Conservation (phyloP, 2,113 vertebrate species). For the Daboia siamensis region DNA sequence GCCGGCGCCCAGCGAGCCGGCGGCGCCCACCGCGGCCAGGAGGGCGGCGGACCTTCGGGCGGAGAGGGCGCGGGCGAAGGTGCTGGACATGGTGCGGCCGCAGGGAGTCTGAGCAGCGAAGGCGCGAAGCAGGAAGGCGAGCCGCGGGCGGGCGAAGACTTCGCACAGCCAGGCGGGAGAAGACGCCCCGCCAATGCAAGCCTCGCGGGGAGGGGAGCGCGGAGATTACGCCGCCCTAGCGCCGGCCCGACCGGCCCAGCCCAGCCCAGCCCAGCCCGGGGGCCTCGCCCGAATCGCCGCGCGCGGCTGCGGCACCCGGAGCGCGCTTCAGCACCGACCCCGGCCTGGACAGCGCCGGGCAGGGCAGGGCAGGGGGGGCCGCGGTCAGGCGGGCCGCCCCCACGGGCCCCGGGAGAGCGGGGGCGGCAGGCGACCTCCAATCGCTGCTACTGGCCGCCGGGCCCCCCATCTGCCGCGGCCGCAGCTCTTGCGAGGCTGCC, state of each 20-base stretch:
- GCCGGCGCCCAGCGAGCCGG: slow-evolving; percentile 81
- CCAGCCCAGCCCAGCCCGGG: not conserved
- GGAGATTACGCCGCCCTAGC: slow-evolving; percentile 28
- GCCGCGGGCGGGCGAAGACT: slow-evolving; percentile 34
- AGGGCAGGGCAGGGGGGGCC: not conserved
- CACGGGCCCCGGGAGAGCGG: not conserved
- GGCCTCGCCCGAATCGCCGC: not conserved
- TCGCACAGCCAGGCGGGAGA: slow-evolving; percentile 51
- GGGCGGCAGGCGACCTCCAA: not conserved
- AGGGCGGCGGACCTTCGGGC: slow-evolving; percentile 75
- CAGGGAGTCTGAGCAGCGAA: slow-evolving; percentile 2
- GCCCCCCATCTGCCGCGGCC: not conserved
- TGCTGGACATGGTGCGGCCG: slow-evolving; percentile 78
- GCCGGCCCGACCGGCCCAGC: not conserved
- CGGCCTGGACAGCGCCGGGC: not conserved
- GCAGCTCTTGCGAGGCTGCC: not conserved
- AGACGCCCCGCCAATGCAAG: slow-evolving; percentile 47
- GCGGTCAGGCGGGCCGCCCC: not conserved
- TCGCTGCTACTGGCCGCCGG: not conserved
- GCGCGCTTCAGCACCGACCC: not conserved
- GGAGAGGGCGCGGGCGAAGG: slow-evolving; percentile 80
- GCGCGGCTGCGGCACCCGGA: not conserved
- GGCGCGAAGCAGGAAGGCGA: not conserved
- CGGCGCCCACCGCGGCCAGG: slow-evolving; percentile 84
- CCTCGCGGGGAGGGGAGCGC: slow-evolving; percentile 48